These are phyloP conservation scores for Calidris pugnax DNA, from an alignment of 2,113 vertebrate species.

Conservation along the genomic window DNA sequence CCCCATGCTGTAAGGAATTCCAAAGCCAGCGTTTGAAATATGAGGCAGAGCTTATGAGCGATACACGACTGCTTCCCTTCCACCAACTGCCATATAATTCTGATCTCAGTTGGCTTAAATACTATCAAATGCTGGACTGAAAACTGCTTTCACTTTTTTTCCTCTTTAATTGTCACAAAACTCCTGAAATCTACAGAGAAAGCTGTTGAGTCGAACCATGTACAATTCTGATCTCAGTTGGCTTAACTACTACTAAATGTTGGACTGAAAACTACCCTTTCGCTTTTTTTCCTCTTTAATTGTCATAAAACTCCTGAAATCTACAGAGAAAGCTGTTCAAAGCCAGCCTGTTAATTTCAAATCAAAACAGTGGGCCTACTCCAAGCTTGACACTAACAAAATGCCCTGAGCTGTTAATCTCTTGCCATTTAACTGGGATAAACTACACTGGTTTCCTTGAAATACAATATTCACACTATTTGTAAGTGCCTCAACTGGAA, in stretches of 20 bases:
- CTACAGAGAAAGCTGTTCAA: not conserved
- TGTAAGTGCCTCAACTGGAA: conserved; percentile 25
- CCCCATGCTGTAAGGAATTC: not conserved
- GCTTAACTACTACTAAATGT: not conserved
- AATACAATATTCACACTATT: conserved; percentile 67
- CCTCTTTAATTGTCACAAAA: not conserved
- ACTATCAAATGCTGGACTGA: not conserved
- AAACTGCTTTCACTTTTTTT: not conserved
- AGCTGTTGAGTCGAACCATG: not conserved
- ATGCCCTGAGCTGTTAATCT: conserved; percentile 61
- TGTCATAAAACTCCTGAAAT: not conserved
- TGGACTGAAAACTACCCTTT: not conserved
- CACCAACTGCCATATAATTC: not conserved
- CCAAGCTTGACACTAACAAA: not conserved
- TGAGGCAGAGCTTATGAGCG: accelerated
- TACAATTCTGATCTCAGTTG: not conserved
- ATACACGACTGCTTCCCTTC: not conserved
- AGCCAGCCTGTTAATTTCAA: not conserved
- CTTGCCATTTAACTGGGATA: conserved; percentile 52
- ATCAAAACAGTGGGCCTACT: not conserved
- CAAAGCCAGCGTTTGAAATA: not conserved
- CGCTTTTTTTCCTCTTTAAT: not conserved
- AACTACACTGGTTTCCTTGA: conserved; percentile 42
- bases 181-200: not conserved
- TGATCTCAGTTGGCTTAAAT: not conserved